phyloP scores from a whole-genome alignment of 1,140 invertebrate species.

The Mactra quadrangularis region DNA sequence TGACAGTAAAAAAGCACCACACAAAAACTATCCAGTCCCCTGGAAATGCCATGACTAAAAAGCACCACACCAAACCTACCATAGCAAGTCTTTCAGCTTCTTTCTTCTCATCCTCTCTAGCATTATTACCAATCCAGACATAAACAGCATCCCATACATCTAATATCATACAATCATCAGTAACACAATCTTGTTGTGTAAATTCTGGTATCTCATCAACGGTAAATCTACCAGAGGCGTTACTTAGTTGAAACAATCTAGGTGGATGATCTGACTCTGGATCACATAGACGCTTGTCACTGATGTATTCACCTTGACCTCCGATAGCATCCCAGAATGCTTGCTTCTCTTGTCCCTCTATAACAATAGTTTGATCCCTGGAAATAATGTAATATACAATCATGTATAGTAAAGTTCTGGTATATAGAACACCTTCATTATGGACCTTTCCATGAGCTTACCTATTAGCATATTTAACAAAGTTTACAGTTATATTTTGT shows the following conservation, averaged over 20 bases:
- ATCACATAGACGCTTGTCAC: slow-evolving; percentile 84
- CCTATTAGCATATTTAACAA: no score
- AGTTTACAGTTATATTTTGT: no score
- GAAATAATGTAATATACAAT: no score
- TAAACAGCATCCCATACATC: slow-evolving; percentile 92
- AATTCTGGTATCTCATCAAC: slow-evolving; percentile 94
- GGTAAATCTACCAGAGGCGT: slow-evolving; percentile 85
- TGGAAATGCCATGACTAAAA: no score
- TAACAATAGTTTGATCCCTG: slow-evolving; percentile 83
- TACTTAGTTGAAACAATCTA: slow-evolving; percentile 90
- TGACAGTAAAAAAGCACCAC: no score
- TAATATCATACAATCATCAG: slow-evolving; percentile 93
- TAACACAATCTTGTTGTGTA: slow-evolving; percentile 86
- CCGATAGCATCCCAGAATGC: slow-evolving; percentile 90
- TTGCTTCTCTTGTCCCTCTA: slow-evolving; percentile 89
- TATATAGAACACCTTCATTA: no score
- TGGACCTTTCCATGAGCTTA: no score
- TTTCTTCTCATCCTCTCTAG: slow-evolving; percentile 87
- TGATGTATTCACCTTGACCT: slow-evolving; percentile 86
- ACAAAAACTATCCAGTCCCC: no score
- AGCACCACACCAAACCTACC: no score
- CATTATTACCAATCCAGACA: slow-evolving; percentile 92
- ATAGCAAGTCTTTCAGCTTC: slow-evolving; percentile 87
- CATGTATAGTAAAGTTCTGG: no score
- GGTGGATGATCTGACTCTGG: slow-evolving; percentile 83